Evolutionary conservation across 2,113 vertebrate genomes (phyloP).

Genomic region (Puffinus mauretanicus): DNA sequence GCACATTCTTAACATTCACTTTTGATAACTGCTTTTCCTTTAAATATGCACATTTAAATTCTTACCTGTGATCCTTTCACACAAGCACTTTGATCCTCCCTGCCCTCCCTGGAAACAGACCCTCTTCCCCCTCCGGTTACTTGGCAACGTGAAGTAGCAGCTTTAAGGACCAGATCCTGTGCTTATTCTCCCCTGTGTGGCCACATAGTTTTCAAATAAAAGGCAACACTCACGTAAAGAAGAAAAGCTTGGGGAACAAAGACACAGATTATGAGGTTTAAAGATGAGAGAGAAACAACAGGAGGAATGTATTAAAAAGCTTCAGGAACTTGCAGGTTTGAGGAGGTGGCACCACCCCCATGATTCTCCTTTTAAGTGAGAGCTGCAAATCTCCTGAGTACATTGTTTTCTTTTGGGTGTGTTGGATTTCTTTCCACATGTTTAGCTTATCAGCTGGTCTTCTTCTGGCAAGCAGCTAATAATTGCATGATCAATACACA

Average conservation of each 20-base stretch:
- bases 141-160: not conserved
- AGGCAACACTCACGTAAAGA: not conserved
- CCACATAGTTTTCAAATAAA: not conserved
- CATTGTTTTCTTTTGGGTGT: not conserved
- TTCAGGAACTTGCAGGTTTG: not conserved
- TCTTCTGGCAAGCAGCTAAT: not conserved
- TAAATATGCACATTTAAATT: not conserved
- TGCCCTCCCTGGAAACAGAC: not conserved
- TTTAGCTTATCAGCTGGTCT: not conserved
- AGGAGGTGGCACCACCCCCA: not conserved
- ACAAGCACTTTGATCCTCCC: not conserved
- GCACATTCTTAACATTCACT: not conserved
- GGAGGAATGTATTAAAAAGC: not conserved
- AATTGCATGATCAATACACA: not conserved
- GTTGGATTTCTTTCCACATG: not conserved
- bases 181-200: not conserved
- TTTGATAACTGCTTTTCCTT: not conserved
- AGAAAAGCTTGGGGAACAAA: not conserved
- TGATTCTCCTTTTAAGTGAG: not conserved
- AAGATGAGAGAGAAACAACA: not conserved
- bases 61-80: not conserved
- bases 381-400: not conserved
- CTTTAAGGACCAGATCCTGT: not conserved
- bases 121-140: not conserved
- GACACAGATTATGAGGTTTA: not conserved